Conservation (phyloP, 2,113 vertebrate species). For the Varanus komodoensis region DNA sequence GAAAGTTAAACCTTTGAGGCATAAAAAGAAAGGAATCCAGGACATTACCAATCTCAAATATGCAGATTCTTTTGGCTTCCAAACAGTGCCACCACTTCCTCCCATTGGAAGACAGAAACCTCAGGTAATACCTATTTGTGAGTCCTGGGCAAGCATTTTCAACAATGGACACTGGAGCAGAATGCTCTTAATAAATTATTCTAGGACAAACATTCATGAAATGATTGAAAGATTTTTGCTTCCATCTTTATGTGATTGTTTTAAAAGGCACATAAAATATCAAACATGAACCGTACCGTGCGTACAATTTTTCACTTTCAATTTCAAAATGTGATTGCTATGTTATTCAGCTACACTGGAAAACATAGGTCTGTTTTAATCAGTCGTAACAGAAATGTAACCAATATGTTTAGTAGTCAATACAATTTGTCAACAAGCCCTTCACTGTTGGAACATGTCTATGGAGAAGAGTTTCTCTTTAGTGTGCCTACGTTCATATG, state of each 20-base stretch:
- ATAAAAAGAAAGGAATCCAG: constrained; percentile 44
- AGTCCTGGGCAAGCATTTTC: constrained; percentile 14
- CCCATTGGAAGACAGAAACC: constrained; percentile 81
- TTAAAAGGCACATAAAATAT: neutral
- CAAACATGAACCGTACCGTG: neutral
- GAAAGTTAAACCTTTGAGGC: constrained; percentile 79
- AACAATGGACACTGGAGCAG: neutral
- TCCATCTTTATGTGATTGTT: neutral
- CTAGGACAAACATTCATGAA: neutral
- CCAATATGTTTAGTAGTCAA: neutral
- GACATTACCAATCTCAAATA: constrained; percentile 43
- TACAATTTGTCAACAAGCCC: neutral
- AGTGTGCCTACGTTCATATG: neutral
- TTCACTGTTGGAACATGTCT: neutral
- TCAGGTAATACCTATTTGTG: constrained; percentile 79
- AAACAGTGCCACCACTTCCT: constrained; percentile 74
- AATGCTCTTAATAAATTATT: constrained; percentile 1
- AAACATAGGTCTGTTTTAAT: neutral
- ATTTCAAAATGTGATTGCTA: neutral
- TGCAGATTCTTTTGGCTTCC: constrained; percentile 59
- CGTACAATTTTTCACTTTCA: neutral
- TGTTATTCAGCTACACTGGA: neutral
- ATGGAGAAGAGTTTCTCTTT: neutral
- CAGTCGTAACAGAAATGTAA: neutral
- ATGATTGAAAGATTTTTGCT: neutral